These are phyloP conservation scores for Asteroscopus sphinx DNA, from an alignment of 2,888 invertebrate species.

Conservation along the genomic window DNA sequence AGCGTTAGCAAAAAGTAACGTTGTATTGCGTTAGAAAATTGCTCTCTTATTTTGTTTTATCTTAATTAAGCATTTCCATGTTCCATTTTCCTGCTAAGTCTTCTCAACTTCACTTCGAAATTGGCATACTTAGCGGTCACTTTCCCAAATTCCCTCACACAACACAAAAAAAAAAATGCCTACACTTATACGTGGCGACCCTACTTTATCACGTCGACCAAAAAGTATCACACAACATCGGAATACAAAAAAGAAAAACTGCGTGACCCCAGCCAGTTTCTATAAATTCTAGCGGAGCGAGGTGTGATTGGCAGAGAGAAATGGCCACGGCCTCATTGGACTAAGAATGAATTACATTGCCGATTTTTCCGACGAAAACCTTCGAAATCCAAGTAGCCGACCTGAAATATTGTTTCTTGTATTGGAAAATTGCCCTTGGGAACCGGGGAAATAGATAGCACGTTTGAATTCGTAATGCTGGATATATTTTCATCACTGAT, in stretches of 20 bases:
- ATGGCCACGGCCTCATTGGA: conserved; percentile 53
- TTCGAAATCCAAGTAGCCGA: conserved; percentile 42
- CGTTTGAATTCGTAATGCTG: conserved; percentile 20
- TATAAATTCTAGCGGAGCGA: conserved; percentile 51
- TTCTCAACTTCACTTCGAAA: background rate
- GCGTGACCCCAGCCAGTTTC: conserved; percentile 46
- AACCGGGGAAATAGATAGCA: conserved; percentile 24
- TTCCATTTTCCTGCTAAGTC: background rate
- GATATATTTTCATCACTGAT: background rate
- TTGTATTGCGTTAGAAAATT: no score
- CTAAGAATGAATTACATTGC: conserved; percentile 53
- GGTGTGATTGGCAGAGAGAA: conserved; percentile 65
- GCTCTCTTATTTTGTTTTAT: no score
- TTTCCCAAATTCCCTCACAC: background rate
- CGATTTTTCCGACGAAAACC: conserved; percentile 55
- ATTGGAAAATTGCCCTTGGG: conserved; percentile 49
- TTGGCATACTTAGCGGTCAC: background rate
- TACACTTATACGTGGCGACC: conserved; percentile 19
- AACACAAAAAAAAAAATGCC: conserved; percentile 13
- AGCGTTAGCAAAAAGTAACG: no score
- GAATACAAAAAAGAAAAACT: conserved; percentile 52
- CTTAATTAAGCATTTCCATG: no score
- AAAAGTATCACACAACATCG: conserved; percentile 44
- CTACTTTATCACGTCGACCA: conserved; percentile 31
- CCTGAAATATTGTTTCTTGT: conserved; percentile 57